These are phyloP conservation scores for Volucella inflata DNA, from an alignment of 2,888 invertebrate genomes.

Conservation along the genomic window DNA sequence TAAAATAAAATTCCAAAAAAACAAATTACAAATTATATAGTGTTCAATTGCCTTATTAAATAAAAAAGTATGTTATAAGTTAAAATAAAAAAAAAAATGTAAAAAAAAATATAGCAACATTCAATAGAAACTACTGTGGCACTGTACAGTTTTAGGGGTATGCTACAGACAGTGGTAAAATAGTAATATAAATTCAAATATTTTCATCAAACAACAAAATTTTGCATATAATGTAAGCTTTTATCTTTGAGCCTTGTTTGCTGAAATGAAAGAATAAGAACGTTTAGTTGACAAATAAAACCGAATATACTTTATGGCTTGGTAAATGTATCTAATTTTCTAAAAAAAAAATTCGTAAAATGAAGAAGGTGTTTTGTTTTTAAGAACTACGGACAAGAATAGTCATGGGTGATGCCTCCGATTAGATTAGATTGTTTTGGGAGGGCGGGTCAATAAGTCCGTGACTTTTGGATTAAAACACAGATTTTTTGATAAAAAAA, in stretches of 20 bases:
- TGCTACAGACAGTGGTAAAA: slow-evolving; percentile 35
- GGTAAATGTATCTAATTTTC: neutral
- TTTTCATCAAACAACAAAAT: slow-evolving; percentile 39
- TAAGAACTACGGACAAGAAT: too few species aligned
- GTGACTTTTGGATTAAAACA: too few species aligned
- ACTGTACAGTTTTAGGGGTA: slow-evolving; percentile 46
- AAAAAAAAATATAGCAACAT: slow-evolving; percentile 18
- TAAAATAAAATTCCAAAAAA: slow-evolving; percentile 28
- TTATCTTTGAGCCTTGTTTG: slow-evolving; percentile 50
- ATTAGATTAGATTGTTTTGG: too few species aligned
- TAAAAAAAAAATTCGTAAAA: neutral
- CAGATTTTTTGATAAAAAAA: too few species aligned
- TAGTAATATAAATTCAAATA: slow-evolving; percentile 51
- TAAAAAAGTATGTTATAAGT: slow-evolving; percentile 54
- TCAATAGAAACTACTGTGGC: slow-evolving; percentile 26
- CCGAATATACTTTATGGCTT: slow-evolving; percentile 11
- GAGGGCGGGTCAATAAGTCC: too few species aligned
- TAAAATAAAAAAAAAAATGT: slow-evolving; percentile 21
- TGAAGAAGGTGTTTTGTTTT: too few species aligned
- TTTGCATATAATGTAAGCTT: slow-evolving; percentile 50
- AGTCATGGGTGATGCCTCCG: too few species aligned
- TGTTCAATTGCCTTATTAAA: slow-evolving; percentile 67
- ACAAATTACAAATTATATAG: slow-evolving; percentile 56
- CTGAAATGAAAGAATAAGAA: slow-evolving; percentile 34
- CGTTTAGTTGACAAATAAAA: slow-evolving; percentile 28